Percentiles rank a stretch among this genome's conserved stretches.
These are phyloP conservation scores for Clarias laeviceps DNA, from an alignment of 2,797 vertebrate genomes.

Conservation along the genomic window DNA sequence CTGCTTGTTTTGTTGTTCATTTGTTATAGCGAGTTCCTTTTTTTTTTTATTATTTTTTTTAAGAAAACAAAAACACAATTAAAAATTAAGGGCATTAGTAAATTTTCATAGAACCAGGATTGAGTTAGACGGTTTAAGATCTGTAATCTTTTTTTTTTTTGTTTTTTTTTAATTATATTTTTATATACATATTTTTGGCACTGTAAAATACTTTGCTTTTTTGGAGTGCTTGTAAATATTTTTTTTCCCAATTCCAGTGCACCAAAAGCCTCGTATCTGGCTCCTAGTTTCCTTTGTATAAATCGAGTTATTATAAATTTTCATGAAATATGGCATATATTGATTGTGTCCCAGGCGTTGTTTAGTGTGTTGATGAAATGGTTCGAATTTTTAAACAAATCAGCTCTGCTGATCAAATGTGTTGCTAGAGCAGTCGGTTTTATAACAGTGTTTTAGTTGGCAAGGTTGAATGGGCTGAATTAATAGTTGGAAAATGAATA, in stretches of 20 bases:
- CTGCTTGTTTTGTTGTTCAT: slow-evolving; percentile 50
- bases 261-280: slow-evolving; percentile 55
- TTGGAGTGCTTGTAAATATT: slow-evolving; percentile 73
- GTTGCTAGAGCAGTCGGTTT: neutral
- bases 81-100: slow-evolving; percentile 75
- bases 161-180: slow-evolving; percentile 20
- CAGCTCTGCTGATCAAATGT: slow-evolving; percentile 14
- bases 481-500: slow-evolving; percentile 36
- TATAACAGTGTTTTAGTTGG: neutral
- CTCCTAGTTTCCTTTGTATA: slow-evolving; percentile 47
- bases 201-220: slow-evolving; percentile 52
- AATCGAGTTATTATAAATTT: slow-evolving; percentile 45
- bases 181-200: slow-evolving; percentile 60
- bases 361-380: slow-evolving; percentile 34
- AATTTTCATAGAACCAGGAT: slow-evolving; percentile 77
- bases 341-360: slow-evolving; percentile 21
- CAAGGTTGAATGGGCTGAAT: neutral
- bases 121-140: slow-evolving; percentile 59
- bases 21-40: slow-evolving; percentile 64
- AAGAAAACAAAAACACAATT: slow-evolving; percentile 56
- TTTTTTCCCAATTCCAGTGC: slow-evolving; percentile 56
- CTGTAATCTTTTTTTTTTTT: slow-evolving; percentile 40
- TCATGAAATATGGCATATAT: slow-evolving; percentile 49
- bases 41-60: slow-evolving; percentile 61
- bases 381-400: slow-evolving; percentile 46